phyloP scores from a whole-genome alignment of 2,113 vertebrate genomes.

The Capreolus pygargus region DNA sequence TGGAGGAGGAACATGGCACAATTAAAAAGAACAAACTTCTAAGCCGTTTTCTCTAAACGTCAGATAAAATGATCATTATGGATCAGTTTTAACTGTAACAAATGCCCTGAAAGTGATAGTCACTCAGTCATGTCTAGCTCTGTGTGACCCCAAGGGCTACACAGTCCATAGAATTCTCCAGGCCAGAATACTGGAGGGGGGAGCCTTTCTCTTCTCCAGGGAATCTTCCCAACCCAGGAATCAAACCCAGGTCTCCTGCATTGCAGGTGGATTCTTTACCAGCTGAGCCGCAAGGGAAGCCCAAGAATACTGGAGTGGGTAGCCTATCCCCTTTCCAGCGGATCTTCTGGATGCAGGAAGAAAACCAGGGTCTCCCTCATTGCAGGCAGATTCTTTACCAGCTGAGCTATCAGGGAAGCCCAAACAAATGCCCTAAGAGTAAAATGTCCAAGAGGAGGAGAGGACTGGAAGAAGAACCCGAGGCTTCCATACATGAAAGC shows the following conservation, averaged over 20 bases:
- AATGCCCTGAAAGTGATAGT: background rate
- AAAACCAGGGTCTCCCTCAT: background rate
- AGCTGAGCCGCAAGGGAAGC: background rate
- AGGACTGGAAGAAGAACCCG: background rate
- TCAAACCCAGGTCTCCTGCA: background rate
- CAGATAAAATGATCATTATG: background rate
- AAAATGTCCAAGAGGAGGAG: background rate
- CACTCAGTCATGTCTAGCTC: background rate
- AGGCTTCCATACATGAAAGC: too few relatives aligned
- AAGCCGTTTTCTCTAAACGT: background rate
- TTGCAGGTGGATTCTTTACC: background rate
- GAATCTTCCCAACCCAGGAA: background rate
- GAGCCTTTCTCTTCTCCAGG: background rate
- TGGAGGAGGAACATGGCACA: background rate
- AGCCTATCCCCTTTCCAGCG: rapidly evolving
- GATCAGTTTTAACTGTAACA: background rate
- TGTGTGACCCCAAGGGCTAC: background rate
- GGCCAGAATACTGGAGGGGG: background rate
- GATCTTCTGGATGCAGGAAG: background rate
- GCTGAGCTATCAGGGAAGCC: background rate
- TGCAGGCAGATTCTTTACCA: rapidly evolving
- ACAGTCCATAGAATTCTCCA: background rate
- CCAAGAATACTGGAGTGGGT: background rate
- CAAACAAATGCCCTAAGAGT: background rate
- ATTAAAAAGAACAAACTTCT: background rate